phyloP scores from a whole-genome alignment of 2,113 vertebrate species.

The Balaeniceps rex region DNA sequence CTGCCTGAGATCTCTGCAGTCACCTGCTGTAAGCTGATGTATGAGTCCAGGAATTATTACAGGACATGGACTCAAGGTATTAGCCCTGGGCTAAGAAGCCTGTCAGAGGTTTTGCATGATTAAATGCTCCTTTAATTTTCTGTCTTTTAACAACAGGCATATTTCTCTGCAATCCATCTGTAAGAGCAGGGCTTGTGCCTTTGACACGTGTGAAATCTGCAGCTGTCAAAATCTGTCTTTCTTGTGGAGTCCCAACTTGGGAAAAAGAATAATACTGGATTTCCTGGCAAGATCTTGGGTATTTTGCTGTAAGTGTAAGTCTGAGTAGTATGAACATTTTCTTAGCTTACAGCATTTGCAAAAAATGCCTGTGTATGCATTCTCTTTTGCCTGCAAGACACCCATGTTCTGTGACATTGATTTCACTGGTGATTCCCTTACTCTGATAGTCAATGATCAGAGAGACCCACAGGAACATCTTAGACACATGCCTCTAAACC shows the following conservation, averaged over 20 bases:
- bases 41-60: neutral
- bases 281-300: neutral
- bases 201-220: neutral
- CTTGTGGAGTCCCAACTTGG: neutral
- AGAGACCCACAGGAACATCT: neutral
- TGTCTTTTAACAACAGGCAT: neutral
- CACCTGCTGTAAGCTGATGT: neutral
- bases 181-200: neutral
- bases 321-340: neutral
- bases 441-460: neutral
- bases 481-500: neutral
- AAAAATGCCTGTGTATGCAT: neutral
- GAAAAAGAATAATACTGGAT: neutral
- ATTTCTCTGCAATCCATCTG: neutral
- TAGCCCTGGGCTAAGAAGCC: neutral
- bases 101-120: neutral
- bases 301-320: neutral
- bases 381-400: neutral
- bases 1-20: neutral
- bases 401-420: neutral
- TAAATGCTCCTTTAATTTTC: neutral
- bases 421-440: neutral
- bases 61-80: neutral
- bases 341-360: neutral
- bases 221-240: conserved; percentile 10